Evolutionary conservation across 92 coral and sea anemone genomes (phyloP), one percentile per base, ranked within the genome.

Genomic region (Heliopora coerulea): DNA sequence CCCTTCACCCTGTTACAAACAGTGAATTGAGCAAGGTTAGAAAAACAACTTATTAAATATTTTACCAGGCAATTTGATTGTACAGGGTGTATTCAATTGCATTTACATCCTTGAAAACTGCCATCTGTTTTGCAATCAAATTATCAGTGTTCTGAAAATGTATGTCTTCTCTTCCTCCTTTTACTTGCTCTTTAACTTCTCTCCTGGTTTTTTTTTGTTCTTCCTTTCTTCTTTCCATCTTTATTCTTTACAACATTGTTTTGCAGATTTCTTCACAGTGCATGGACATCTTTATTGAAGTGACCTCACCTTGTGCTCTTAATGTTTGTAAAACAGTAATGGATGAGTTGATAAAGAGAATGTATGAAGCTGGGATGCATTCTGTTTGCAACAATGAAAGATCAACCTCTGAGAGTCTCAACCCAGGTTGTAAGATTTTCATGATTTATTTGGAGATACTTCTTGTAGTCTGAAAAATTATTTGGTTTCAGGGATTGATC

Each of bases 1-100:
- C 98, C 8, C 76, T 93, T 25, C 98, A 96, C 23, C 98, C 98
- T 54, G 77, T 93, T 14, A 93, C 98, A 21, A 93, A 93, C 93
- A 87, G 96, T 73, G 98, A 93, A 73, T 37, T 57, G 41, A 89
- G 96, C 85, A 93, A 93, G 91, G 98, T 93, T 67, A 54, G 82
- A 12, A 25, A 40, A 17, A 21, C 30, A 50, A 50, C 6, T 50
- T 5, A 5, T 23, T 50, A 17, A 17, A 13, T 13, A 24, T 28
- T 13, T 13, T 21, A 3, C 12, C n/a, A 28, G 5, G 61, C 58
- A 50, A n/a, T 23, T 50, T 50, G n/a, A 37, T 37, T n/a, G n/a
- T n/a, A n/a, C n/a, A n/a, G n/a, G n/a, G n/a, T n/a, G 42, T 37
- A 37, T 37, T 37, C 42, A 37, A 37, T 37, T 37, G 12, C 42